Conservation (phyloP, 1,140 invertebrate species). For the Polypedilum pembai region DNA sequence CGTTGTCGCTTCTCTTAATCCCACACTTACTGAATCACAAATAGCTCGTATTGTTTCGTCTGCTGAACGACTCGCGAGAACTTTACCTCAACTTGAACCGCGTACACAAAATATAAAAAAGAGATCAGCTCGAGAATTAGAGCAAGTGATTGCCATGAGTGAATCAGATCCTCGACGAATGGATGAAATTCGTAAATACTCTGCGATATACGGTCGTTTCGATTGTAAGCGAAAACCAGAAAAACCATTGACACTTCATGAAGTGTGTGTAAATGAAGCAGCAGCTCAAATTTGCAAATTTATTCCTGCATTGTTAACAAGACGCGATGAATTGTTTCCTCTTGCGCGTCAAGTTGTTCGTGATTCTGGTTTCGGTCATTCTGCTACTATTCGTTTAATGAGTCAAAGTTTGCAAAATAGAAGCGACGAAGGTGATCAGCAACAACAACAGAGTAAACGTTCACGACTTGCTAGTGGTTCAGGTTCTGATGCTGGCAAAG, state of each 20-base stretch:
- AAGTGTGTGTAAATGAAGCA: slow-evolving; percentile 91
- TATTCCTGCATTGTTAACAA: slow-evolving; percentile 79
- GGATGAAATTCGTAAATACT: slow-evolving; percentile 91
- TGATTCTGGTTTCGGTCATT: slow-evolving; percentile 69
- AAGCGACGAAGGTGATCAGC: slow-evolving; percentile 12
- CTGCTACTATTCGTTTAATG: slow-evolving; percentile 36
- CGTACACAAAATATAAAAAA: slow-evolving; percentile 87
- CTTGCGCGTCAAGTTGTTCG: slow-evolving; percentile 89
- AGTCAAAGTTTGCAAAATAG: slow-evolving; percentile 1
- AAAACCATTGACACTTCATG: slow-evolving; percentile 91
- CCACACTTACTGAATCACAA: slow-evolving; percentile 72
- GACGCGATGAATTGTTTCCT: slow-evolving; percentile 90
- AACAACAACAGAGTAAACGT: slow-evolving; percentile 4
- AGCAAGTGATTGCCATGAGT: slow-evolving; percentile 82
- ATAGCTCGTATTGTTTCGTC: slow-evolving; percentile 73
- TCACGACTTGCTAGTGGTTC: background rate
- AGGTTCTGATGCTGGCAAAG: background rate
- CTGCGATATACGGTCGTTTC: slow-evolving; percentile 92
- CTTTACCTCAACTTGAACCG: slow-evolving; percentile 75
- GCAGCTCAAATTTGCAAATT: slow-evolving; percentile 90
- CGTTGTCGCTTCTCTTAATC: slow-evolving; percentile 57
- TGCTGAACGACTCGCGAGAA: slow-evolving; percentile 72
- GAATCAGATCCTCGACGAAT: slow-evolving; percentile 80
- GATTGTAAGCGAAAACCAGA: slow-evolving; percentile 94
- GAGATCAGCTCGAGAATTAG: slow-evolving; percentile 85